These are phyloP conservation scores for Megastigmus dorsalis DNA, from an alignment of 2,888 invertebrate genomes.

Conservation along the genomic window DNA sequence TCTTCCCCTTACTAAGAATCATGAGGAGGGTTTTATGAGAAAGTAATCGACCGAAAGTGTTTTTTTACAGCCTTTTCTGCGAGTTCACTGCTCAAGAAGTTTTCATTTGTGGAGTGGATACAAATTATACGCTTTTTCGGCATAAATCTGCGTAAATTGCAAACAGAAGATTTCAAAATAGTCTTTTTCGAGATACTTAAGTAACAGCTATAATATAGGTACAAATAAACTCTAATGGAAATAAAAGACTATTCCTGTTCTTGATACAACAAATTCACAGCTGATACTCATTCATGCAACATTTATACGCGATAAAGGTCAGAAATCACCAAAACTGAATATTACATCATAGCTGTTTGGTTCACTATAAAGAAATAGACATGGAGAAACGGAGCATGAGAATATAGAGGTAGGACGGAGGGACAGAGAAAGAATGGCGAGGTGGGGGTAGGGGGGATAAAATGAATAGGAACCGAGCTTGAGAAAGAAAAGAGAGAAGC, in stretches of 20 bases:
- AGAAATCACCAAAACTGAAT: too few species aligned
- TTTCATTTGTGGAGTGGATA: not conserved
- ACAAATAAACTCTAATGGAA: too few species aligned
- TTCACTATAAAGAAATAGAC: not conserved
- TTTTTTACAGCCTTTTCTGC: slow-evolving; percentile 17
- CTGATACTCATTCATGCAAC: too few species aligned
- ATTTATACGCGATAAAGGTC: too few species aligned
- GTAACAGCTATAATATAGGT: too few species aligned
- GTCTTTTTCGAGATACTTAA: too few species aligned
- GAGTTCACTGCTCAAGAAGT: slow-evolving; percentile 5
- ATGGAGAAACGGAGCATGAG: too few species aligned
- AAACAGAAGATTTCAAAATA: too few species aligned
- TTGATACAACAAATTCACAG: too few species aligned
- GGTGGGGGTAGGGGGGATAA: not conserved
- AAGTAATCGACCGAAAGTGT: slow-evolving; percentile 18
- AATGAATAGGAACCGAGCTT: not conserved
- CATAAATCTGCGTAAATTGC: too few species aligned
- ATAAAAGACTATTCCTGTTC: too few species aligned
- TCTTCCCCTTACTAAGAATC: not conserved
- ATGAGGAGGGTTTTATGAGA: slow-evolving; percentile 15
- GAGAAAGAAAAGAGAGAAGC: slow-evolving; percentile 8
- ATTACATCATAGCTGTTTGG: too few species aligned
- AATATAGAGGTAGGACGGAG: not conserved
- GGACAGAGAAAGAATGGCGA: not conserved
- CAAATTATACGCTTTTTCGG: not conserved